Percentiles rank a stretch among this genome's conserved stretches.
Conservation (phyloP, 2,113 vertebrate genomes). For the Otolemur garnettii region DNA sequence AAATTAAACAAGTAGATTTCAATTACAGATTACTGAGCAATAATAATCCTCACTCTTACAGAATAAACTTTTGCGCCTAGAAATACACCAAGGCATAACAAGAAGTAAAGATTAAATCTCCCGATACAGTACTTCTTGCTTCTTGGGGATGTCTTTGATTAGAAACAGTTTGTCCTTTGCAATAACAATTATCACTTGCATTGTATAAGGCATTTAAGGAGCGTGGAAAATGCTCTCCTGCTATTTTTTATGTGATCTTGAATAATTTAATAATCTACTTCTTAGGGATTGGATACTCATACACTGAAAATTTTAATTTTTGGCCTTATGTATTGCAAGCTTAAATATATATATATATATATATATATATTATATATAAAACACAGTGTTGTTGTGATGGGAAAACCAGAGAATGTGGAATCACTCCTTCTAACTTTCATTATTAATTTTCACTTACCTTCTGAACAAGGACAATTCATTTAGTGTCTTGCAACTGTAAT, state of each 20-base stretch:
- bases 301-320: neutral
- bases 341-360: neutral
- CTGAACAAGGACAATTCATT: neutral
- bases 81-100: neutral
- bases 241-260: neutral
- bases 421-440: neutral
- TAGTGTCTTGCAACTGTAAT: neutral
- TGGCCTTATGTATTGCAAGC: neutral
- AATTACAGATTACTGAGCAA: slow-evolving; percentile 1
- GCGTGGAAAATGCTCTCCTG: neutral
- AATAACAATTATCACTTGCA: neutral
- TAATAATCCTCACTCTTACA: slow-evolving; percentile 13
- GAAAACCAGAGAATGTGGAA: neutral
- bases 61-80: slow-evolving; percentile 16
- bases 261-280: neutral
- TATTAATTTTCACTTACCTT: neutral
- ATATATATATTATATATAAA: too few species aligned
- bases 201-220: neutral
- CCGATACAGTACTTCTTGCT: neutral
- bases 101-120: neutral
- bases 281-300: neutral
- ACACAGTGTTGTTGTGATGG: neutral
- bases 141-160: neutral
- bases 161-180: neutral
- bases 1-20: neutral